Evolutionary conservation across 2,888 invertebrate species (phyloP).

Genomic region (Villa cingulata): DNA sequence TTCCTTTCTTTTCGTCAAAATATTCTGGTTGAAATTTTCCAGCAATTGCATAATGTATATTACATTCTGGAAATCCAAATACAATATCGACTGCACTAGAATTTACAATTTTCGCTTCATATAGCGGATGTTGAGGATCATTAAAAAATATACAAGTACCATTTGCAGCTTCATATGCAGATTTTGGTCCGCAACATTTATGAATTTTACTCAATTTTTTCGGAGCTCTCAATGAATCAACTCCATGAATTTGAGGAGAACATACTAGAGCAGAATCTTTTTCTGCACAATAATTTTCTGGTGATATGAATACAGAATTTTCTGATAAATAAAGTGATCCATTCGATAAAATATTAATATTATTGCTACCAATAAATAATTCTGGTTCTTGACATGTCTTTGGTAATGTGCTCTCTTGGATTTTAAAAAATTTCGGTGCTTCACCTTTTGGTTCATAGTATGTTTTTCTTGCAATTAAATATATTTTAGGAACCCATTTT

Average conservation of each 20-base stretch:
- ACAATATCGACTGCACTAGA: conserved; percentile 32
- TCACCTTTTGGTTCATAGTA: conserved; percentile 33
- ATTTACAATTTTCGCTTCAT: conserved; percentile 18
- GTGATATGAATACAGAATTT: conserved; percentile 36
- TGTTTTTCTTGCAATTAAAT: conserved; percentile 37
- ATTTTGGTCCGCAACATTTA: conserved; percentile 59
- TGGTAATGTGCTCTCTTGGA: conserved; percentile 33
- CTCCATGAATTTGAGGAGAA: conserved; percentile 28
- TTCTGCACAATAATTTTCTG: conserved; percentile 55
- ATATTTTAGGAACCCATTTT: conserved; percentile 45
- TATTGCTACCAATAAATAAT: conserved; percentile 23
- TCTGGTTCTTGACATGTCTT: conserved; percentile 27
- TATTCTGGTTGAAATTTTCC: conserved; percentile 42
- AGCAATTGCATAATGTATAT: conserved; percentile 41
- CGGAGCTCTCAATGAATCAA: conserved; percentile 20
- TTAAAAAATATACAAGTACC: conserved; percentile 37
- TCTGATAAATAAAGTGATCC: conserved; percentile 48
- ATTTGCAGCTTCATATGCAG: conserved; percentile 44
- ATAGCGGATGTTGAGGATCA: conserved; percentile 18
- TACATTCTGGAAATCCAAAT: conserved; percentile 44
- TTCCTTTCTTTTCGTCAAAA: conserved; percentile 40
- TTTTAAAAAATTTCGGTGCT: conserved; percentile 35
- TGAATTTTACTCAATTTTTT: conserved; percentile 30
- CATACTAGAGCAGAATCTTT: conserved; percentile 51
- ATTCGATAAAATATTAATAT: conserved; percentile 45